Base-by-base conservation (phyloP, 2,797 vertebrate species). In the Sebastes itinus region DNA sequence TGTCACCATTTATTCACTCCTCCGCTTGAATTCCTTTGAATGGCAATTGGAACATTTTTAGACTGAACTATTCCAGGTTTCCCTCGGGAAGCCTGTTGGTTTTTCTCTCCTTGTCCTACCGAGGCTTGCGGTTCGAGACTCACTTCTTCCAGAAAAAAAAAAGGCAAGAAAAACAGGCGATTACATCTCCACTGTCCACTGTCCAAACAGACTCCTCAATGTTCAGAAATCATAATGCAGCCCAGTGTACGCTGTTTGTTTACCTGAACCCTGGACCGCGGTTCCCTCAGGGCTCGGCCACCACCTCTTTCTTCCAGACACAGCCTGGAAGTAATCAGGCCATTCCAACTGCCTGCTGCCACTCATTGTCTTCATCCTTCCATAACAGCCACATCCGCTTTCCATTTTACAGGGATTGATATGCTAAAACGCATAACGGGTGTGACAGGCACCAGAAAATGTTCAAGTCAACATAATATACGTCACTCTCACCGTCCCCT, bases 311-410 rank as follows among this genome's bases (percentile, higher is more conserved):
- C 54, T 61, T 52, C 38, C 85, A 73, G 85, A 84, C 83, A 0
- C 71, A 65, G 88, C 76, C 92, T 95, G 92, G 91, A 94, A 91
- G 82, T 78, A 90, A 95, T 93, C 92, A 91, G 77, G 55, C 75
- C 81, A 70, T 85, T 89, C 86, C 86, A 82, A 66, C 81, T 22
- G 84, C 87, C 79, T 75, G 78, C 81, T 94, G 88, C 86, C 88
- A 84, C 84, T 94, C 92, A 82, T 85, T 89, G 89, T 90, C 89
- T 91, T 83, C 87, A 84, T 90, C 83, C 88, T 72, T 78, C 83
- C 85, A 84, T 68, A 85, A 87, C 77, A 68, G 76, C 79, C 86
- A 87, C 94, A 95, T 95, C 90, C 86, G 85, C 88, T 95, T 94
- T 90, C 88, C 78, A 94, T 95, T 94, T 92, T 77, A 62, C 79